A percentile compares a stretch with the other conserved stretches of the same genome.
phyloP scores from a whole-genome alignment of 2,797 vertebrate genomes.

The Rhodeus uyekii region DNA sequence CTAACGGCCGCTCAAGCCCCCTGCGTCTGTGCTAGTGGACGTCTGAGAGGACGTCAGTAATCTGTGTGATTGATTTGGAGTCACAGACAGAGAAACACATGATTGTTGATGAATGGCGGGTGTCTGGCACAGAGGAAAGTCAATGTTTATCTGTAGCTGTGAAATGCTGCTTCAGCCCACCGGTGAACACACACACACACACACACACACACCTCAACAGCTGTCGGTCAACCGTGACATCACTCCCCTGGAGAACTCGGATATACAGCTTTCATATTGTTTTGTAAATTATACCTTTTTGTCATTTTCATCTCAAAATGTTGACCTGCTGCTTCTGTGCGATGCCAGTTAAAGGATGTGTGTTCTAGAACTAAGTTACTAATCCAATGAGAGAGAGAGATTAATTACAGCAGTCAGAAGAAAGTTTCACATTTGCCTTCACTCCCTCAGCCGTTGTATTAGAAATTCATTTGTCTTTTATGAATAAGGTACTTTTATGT shows the following conservation, averaged over 20 bases:
- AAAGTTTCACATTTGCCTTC: background rate
- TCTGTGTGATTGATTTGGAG: background rate
- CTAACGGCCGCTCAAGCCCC: slow-evolving; percentile 20
- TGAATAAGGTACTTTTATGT: background rate
- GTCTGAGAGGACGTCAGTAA: background rate
- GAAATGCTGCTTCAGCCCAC: background rate
- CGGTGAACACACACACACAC: no score
- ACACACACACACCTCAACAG: no score
- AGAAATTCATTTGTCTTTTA: no score
- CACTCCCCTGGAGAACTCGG: background rate
- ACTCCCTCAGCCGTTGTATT: no score
- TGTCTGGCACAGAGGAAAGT: background rate
- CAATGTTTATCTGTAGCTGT: slow-evolving; percentile 1
- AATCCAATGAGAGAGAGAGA: no score
- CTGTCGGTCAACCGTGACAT: slow-evolving; percentile 3
- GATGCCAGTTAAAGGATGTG: background rate
- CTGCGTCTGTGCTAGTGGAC: background rate
- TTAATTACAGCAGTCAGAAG: background rate
- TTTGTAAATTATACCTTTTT: background rate
- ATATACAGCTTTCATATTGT: background rate
- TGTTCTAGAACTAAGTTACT: no score
- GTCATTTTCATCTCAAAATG: background rate
- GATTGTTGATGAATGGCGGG: background rate
- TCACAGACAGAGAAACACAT: background rate
- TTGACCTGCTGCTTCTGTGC: background rate